Evolutionary conservation across 2,797 vertebrate genomes (phyloP).

Genomic region (Geotrypetes seraphini): DNA sequence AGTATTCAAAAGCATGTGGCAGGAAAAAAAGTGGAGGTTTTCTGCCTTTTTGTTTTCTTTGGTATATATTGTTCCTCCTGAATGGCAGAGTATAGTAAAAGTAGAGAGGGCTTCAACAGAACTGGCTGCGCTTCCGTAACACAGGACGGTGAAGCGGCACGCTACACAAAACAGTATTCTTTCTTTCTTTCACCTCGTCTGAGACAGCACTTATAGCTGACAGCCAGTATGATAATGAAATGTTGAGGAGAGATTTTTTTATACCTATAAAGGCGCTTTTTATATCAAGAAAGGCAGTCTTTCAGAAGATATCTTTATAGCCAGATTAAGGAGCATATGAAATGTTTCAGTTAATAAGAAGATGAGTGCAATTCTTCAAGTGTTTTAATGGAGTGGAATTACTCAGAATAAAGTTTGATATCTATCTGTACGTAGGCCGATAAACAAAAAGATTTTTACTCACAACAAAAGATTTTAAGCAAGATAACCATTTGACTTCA

Average conservation of each 20-base stretch:
- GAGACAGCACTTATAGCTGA: slow-evolving; percentile 46
- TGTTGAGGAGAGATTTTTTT: slow-evolving; percentile 16
- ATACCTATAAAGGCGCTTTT: slow-evolving; percentile 30
- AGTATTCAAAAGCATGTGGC: slow-evolving; percentile 51
- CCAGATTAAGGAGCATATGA: slow-evolving; percentile 24
- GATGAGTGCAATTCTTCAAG: slow-evolving; percentile 48
- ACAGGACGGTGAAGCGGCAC: slow-evolving; percentile 31
- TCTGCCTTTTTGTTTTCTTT: slow-evolving; percentile 60
- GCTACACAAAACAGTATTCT: slow-evolving; percentile 35
- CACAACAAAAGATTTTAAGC: slow-evolving; percentile 60
- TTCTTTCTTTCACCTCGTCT: slow-evolving; percentile 44
- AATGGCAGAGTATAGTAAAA: slow-evolving; percentile 56
- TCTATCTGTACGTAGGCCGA: slow-evolving; percentile 66
- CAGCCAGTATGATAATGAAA: slow-evolving; percentile 12
- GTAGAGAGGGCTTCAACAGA: slow-evolving; percentile 49
- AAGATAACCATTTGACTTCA: slow-evolving; percentile 64
- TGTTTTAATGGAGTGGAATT: slow-evolving; percentile 51
- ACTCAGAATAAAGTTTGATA: slow-evolving; percentile 63
- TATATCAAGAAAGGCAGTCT: slow-evolving; percentile 37
- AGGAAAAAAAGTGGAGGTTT: slow-evolving; percentile 52
- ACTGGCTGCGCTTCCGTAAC: slow-evolving; percentile 41
- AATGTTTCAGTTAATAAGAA: slow-evolving; percentile 28
- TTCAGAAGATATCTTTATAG: slow-evolving; percentile 32
- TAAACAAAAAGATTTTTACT: slow-evolving; percentile 64
- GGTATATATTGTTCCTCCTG: slow-evolving; percentile 50